These are phyloP conservation scores for Smittia sp. DNA, from an alignment of 2,888 invertebrate genomes.

Conservation along the genomic window DNA sequence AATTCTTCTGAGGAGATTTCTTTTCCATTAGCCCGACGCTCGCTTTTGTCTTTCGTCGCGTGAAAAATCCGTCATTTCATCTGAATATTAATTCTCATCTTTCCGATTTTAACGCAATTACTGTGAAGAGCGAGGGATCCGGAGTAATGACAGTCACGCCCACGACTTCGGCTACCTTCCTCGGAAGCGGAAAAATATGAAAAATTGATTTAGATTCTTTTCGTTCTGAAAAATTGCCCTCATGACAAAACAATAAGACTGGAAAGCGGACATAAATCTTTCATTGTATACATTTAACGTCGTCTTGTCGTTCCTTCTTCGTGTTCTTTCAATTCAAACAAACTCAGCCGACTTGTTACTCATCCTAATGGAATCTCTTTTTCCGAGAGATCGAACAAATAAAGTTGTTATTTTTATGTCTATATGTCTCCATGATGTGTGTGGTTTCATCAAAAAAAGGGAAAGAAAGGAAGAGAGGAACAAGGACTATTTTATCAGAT, in stretches of 20 bases:
- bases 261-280: conserved; percentile 22
- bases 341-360: conserved; percentile 21
- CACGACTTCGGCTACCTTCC: neutral
- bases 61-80: conserved; percentile 16
- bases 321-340: conserved; percentile 3
- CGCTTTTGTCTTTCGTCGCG: conserved; percentile 17
- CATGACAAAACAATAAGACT: conserved; percentile 21
- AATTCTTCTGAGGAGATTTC: neutral
- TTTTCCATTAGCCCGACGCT: neutral
- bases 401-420: conserved; percentile 37
- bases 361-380: conserved; percentile 4
- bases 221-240: conserved; percentile 20
- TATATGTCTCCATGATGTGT: conserved; percentile 26
- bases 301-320: neutral
- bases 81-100: conserved; percentile 32
- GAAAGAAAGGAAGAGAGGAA: neutral
- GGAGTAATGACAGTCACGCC: conserved; percentile 13
- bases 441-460: neutral
- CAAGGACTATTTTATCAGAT: conserved; percentile 39
- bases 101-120: conserved; percentile 38
- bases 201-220: conserved; percentile 15
- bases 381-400: conserved; percentile 22
- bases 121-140: conserved; percentile 4
- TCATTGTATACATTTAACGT: neutral
- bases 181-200: neutral